Percentiles rank a stretch among this genome's conserved stretches.
Conservation (phyloP, 2,888 invertebrate species). For the Dicycla oo region DNA sequence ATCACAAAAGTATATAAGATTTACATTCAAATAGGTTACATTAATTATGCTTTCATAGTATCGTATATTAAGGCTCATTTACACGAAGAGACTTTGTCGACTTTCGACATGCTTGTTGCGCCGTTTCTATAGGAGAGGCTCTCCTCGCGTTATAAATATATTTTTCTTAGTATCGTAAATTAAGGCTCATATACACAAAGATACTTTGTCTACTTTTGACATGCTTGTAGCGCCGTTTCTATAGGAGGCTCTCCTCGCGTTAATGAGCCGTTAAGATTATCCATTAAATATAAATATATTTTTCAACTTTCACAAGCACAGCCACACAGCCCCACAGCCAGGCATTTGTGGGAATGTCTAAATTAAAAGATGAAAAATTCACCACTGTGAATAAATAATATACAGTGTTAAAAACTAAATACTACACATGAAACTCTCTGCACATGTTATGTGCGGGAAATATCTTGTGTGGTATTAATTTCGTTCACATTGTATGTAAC, state of each 20-base stretch:
- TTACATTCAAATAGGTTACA: constrained; percentile 61
- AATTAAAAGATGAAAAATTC: constrained; percentile 23
- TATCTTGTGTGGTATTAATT: too few relatives aligned
- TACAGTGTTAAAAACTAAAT: constrained; percentile 2
- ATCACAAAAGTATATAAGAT: constrained; percentile 70
- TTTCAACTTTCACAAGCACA: constrained; percentile 42
- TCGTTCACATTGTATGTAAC: neutral
- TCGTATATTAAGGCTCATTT: constrained; percentile 9
- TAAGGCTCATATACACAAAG: constrained; percentile 9
- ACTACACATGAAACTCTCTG: neutral
- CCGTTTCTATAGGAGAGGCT: neutral
- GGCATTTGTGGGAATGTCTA: constrained; percentile 41
- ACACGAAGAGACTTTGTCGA: neutral
- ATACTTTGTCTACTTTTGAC: neutral
- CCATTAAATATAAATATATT: constrained; percentile 41
- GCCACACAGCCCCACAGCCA: constrained; percentile 19
- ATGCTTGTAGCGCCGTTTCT: neutral
- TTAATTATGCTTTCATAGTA: constrained; percentile 60
- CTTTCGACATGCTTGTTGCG: neutral
- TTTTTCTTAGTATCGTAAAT: constrained; percentile 40
- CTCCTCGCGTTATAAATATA: too few relatives aligned
- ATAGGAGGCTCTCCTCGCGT: neutral
- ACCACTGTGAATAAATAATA: constrained; percentile 1
- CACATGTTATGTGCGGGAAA: neutral
- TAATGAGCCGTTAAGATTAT: constrained; percentile 19